phyloP scores from a whole-genome alignment of 2,888 invertebrate species.

The Philaethria dido region DNA sequence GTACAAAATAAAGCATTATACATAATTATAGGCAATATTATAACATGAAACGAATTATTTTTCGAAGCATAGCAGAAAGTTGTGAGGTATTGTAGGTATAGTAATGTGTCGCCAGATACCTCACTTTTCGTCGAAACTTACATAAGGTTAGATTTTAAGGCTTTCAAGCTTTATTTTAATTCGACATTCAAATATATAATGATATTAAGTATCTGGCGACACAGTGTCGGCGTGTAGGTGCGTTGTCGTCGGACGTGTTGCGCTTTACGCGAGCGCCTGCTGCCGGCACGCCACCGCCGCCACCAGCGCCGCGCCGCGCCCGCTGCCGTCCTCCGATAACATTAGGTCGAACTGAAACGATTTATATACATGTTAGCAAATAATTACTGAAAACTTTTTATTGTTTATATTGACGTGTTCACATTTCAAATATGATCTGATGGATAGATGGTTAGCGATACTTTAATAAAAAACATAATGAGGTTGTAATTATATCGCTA shows the following conservation, averaged over 20 bases:
- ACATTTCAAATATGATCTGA: too few species aligned
- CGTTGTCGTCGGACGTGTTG: constrained; percentile 15
- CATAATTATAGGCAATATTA: too few species aligned
- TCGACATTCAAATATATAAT: neutral
- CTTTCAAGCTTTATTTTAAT: neutral
- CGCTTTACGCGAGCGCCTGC: constrained; percentile 33
- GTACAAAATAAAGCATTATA: constrained; percentile 7
- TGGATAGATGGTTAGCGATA: too few species aligned
- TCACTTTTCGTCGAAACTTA: constrained; percentile 3
- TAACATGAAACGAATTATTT: too few species aligned
- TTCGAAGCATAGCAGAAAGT: constrained; percentile 17
- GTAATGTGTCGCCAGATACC: constrained; percentile 38
- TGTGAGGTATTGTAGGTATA: constrained; percentile 32
- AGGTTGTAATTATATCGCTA: too few species aligned
- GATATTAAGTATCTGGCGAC: constrained; percentile 3
- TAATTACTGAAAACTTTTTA: too few species aligned
- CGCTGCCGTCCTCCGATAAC: constrained; percentile 98
- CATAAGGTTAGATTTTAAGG: neutral
- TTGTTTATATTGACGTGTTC: too few species aligned
- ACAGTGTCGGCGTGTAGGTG: constrained; percentile 9
- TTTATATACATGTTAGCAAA: too few species aligned
- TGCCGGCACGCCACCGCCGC: constrained; percentile 95
- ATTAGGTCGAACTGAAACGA: constrained; percentile 93
- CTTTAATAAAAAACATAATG: too few species aligned
- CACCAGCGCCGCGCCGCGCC: constrained; percentile 97